phyloP scores from a whole-genome alignment of 2,888 invertebrate genomes.

The Drosophila prostipennis region DNA sequence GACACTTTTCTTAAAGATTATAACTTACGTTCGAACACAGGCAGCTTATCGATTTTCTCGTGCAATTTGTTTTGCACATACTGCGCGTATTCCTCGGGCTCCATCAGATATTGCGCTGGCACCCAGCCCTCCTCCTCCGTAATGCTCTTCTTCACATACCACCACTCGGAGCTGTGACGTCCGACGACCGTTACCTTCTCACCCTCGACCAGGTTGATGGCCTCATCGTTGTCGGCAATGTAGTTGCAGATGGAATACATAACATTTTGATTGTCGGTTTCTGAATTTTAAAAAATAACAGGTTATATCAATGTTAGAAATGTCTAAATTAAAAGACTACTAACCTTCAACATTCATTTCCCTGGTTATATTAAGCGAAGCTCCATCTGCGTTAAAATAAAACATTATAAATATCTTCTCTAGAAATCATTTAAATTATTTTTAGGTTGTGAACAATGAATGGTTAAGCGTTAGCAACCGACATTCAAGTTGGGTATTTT shows the following conservation, averaged over 20 bases:
- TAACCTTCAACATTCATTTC: slow-evolving; percentile 87
- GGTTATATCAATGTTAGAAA: no score
- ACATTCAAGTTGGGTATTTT: slow-evolving; percentile 67
- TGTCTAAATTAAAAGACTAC: slow-evolving; percentile 26
- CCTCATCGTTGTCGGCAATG: slow-evolving; percentile 93
- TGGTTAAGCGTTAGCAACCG: slow-evolving; percentile 73
- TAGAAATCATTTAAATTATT: not conserved
- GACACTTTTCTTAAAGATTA: not conserved
- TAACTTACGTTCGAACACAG: slow-evolving; percentile 95
- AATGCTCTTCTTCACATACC: slow-evolving; percentile 94
- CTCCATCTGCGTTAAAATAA: slow-evolving; percentile 86
- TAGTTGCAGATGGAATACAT: slow-evolving; percentile 94
- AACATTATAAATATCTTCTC: slow-evolving; percentile 3
- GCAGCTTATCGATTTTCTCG: slow-evolving; percentile 95
- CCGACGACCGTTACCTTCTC: slow-evolving; percentile 94
- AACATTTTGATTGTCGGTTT: slow-evolving; percentile 88
- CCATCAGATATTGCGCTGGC: slow-evolving; percentile 94
- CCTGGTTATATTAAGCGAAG: slow-evolving; percentile 88
- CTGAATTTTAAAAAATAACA: slow-evolving; percentile 47
- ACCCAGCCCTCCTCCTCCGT: slow-evolving; percentile 97
- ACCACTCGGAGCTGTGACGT: slow-evolving; percentile 95
- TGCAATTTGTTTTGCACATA: slow-evolving; percentile 94
- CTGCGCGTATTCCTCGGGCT: slow-evolving; percentile 91
- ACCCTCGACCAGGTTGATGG: slow-evolving; percentile 95
- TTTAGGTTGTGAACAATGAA: slow-evolving; percentile 33